These are phyloP conservation scores for Anastatus disparis DNA, from an alignment of 1,140 invertebrate genomes.

Conservation along the genomic window DNA sequence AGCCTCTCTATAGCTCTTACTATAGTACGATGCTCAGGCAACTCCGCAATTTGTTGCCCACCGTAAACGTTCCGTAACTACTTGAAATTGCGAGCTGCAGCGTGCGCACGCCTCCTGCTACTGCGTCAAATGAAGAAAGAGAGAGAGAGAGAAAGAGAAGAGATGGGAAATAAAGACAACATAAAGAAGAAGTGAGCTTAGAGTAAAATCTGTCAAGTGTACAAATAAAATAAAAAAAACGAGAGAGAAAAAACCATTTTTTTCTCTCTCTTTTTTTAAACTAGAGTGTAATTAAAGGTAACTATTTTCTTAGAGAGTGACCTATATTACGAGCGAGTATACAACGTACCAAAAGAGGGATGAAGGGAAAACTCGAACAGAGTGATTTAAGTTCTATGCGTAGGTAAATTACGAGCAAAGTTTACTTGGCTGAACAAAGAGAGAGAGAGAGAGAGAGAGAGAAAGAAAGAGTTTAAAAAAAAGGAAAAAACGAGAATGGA, in stretches of 20 bases:
- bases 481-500: constrained; percentile 39
- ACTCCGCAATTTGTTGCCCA: constrained; percentile 51
- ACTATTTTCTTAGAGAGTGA: constrained; percentile 17
- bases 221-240: constrained; percentile 32
- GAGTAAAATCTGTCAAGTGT: constrained; percentile 27
- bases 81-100: constrained; percentile 44
- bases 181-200: background rate
- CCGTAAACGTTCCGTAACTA: constrained; percentile 52
- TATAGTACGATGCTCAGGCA: constrained; percentile 37
- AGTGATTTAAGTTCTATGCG: constrained; percentile 19
- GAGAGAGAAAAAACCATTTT: too few species aligned
- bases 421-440: constrained; percentile 11
- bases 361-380: background rate
- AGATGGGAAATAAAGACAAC: background rate
- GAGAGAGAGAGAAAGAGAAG: constrained; percentile 21
- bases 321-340: background rate
- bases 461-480: too few species aligned
- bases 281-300: constrained; percentile 9
- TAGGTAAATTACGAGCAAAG: constrained; percentile 43
- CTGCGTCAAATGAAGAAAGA: constrained; percentile 1
- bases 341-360: too few species aligned
- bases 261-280: too few species aligned
- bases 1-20: too few species aligned
- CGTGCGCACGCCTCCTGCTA: background rate
- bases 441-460: constrained; percentile 20